Evolutionary conservation across 2,113 vertebrate genomes (phyloP).

Genomic region (Prinia subflava): DNA sequence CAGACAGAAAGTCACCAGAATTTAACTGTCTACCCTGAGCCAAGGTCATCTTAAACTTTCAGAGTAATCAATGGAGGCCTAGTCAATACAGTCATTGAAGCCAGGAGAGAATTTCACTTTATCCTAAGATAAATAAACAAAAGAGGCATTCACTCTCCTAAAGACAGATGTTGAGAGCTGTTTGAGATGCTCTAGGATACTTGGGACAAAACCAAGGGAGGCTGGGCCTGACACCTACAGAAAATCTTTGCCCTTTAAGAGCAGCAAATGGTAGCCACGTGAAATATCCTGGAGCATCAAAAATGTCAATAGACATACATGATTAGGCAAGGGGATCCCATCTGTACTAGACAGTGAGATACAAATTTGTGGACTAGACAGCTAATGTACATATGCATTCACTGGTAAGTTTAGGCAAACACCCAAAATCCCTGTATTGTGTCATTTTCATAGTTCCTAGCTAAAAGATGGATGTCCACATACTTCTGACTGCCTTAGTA

Average conservation of each 20-base stretch:
- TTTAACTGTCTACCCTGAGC: not conserved
- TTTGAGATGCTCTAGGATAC: not conserved
- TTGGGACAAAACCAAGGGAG: not conserved
- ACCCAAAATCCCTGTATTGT: not conserved
- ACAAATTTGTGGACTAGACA: not conserved
- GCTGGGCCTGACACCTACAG: not conserved
- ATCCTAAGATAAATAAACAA: not conserved
- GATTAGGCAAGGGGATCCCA: not conserved
- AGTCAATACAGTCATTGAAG: not conserved
- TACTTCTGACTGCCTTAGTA: not conserved
- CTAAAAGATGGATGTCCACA: not conserved
- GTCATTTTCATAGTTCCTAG: not conserved
- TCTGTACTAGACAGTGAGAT: not conserved
- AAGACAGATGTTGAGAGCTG: not conserved
- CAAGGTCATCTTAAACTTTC: not conserved
- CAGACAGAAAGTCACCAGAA: not conserved
- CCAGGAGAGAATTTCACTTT: not conserved
- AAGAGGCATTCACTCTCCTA: not conserved
- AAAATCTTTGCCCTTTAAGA: not conserved
- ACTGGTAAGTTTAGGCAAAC: not conserved
- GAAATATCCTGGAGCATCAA: not conserved
- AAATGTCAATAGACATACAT: not conserved
- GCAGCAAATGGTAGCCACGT: not conserved
- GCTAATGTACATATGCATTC: not conserved
- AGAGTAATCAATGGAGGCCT: not conserved